Base-by-base conservation (phyloP, 2,797 vertebrate genomes). In the Streptopelia turtur region DNA sequence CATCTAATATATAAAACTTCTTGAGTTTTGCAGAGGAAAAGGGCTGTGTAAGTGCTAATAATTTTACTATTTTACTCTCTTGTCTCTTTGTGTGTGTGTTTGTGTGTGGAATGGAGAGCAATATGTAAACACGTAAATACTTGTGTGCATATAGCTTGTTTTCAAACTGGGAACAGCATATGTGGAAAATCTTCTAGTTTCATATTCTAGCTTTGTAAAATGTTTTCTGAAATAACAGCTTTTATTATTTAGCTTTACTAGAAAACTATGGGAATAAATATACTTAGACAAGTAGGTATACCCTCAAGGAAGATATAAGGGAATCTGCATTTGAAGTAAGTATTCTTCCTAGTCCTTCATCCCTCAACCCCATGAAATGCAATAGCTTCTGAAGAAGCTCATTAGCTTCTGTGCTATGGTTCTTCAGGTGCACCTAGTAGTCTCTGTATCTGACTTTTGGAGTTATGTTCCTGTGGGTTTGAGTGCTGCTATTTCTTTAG, bases 181-280 rank as follows among this genome's bases (percentile, higher is more conserved):
- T 64, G 33, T 83, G 28, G 41, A 81, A 83, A 57, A 71, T 25
- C 13, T 60, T 59, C 10, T 31, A 23, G 11, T 72, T 93, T 79
- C 18, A n/a, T 69, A 30, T 39, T 94, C 79, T 87, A 52, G 5
- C 13, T 66, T 59, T 59, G 15, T 57, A 25, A 83, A 65, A 74
- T 77, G 12, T 83, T 83, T 88, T 50, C 45, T 78, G 33, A 83
- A 91, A 5, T 22, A 66, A 25, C 56, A 66, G 6, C 22, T 59
- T 84, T 65, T 91, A 55, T 69, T 89, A 55, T 83, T 88, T 80
- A 59, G 55, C 57, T 52, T n/a, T 72, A 59, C 60, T 91, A 13
- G 37, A 41, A 66, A 83, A 85, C n/a, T 80, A 21, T 2, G 8
- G 11, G 33, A n/a, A 14, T 90, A 63, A 87, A 50, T 52, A 24